Base-by-base conservation (phyloP, 2,113 vertebrate genomes). In the Xenus cinereus region DNA sequence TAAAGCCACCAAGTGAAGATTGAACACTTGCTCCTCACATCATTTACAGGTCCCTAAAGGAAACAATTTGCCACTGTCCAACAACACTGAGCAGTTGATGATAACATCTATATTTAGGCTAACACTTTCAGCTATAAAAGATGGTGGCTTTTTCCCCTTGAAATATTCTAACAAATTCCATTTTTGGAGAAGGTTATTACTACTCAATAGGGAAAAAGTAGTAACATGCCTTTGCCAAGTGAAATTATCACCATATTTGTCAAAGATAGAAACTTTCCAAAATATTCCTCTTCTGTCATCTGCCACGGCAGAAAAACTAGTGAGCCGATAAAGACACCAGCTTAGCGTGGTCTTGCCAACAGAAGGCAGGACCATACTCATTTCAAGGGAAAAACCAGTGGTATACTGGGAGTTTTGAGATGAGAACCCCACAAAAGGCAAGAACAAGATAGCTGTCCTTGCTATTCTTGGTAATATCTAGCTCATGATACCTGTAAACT, bases 51-150 rank as follows among this genome's bases (percentile, higher is more conserved):
- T 57, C 41, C n/a, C 41, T 68, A 83, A 82, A 91, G 50, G 53
- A 96, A 94, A 91, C 23, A 46, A 89, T 86, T 80, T 90, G 50
- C 83, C 71, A 79, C 71, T 82, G 81, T 82, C 77, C 69, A 50
- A 79, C 45, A 96, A 62, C n/a, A 73, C 17, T 23, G 53, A 62
- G 54, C 45, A 73, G 80, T 33, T 0, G 0, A 35, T 32, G 32
- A 18, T 35, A 91, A 81, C 33, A 51, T 48, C 66, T 93, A 60
- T 85, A 91, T 63, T 87, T 94, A 87, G 67, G 72, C 75, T 84
- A 93, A 81, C 35, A 24, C 23, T 80, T 86, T 50, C 37, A 77
- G 37, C 37, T 85, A 62, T 51, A 80, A 88, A 77, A 83, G 15
- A 94, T 22, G 11, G 48, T 33, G 17, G 12, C n/a, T 33, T 73